Evolutionary conservation across 2,888 invertebrate species (phyloP).

Genomic region (Nemotelus pantherinus): DNA sequence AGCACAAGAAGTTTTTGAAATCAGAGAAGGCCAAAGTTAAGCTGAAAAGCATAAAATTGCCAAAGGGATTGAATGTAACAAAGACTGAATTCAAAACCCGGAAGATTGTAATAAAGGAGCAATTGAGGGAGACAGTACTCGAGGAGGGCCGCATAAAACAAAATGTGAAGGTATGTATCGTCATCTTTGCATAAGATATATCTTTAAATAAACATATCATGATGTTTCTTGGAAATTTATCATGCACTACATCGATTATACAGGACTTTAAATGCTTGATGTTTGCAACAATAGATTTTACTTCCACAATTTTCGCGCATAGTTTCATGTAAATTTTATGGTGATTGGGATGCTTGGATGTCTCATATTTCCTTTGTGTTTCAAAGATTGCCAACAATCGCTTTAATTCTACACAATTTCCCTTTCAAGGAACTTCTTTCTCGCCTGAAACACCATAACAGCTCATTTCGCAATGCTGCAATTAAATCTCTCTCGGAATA

Average conservation of each 20-base stretch:
- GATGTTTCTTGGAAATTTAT: constrained; percentile 58
- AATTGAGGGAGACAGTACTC: constrained; percentile 71
- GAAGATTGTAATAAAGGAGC: constrained; percentile 84
- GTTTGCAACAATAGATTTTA: too few relatives aligned
- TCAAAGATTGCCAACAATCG: too few relatives aligned
- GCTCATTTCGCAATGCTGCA: constrained; percentile 61
- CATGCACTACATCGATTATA: too few relatives aligned
- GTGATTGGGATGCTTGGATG: too few relatives aligned
- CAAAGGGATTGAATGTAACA: constrained; percentile 89
- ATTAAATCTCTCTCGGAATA: constrained; percentile 59
- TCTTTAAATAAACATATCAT: constrained; percentile 66
- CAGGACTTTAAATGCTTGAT: too few relatives aligned
- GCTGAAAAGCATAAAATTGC: constrained; percentile 81
- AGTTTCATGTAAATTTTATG: too few relatives aligned
- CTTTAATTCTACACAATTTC: neutral
- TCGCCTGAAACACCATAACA: constrained; percentile 66
- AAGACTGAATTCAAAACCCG: constrained; percentile 89
- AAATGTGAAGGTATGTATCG: constrained; percentile 66
- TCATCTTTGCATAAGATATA: neutral
- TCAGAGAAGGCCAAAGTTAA: constrained; percentile 91
- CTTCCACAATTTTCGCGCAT: too few relatives aligned
- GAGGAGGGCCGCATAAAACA: constrained; percentile 80
- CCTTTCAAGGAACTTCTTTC: constrained; percentile 60
- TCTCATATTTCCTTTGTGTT: too few relatives aligned
- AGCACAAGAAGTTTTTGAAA: constrained; percentile 79